A percentile compares a stretch with the other conserved stretches of the same genome.
These are phyloP conservation scores for Clarias platycephalus DNA, from an alignment of 2,797 vertebrate species.

Conservation along the genomic window DNA sequence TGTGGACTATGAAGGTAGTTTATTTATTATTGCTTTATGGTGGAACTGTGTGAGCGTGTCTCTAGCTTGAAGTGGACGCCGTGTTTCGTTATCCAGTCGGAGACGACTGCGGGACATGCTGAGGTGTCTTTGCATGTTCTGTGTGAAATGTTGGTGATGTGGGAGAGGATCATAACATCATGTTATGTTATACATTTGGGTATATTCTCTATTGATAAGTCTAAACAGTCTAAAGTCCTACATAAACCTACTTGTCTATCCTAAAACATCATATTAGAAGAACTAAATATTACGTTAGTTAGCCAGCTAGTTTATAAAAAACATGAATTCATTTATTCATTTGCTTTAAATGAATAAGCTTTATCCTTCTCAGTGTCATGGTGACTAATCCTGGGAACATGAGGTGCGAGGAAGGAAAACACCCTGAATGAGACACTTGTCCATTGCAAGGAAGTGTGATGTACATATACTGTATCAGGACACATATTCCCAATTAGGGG, in stretches of 20 bases:
- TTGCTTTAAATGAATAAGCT: not conserved
- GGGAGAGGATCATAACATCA: not conserved
- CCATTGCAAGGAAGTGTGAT: not conserved
- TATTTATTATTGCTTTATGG: not conserved
- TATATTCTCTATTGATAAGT: not conserved
- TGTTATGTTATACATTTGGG: not conserved
- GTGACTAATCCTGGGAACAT: not conserved
- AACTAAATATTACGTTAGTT: not conserved
- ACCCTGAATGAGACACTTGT: not conserved
- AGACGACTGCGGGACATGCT: not conserved
- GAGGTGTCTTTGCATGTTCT: not conserved
- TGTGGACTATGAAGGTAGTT: not conserved
- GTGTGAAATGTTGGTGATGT: not conserved
- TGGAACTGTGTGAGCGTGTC: not conserved
- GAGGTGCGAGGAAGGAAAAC: not conserved
- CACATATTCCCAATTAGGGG: not conserved
- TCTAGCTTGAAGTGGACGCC: not conserved
- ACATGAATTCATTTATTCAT: not conserved
- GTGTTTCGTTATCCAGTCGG: not conserved
- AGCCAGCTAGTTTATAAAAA: not conserved
- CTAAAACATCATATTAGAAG: not conserved
- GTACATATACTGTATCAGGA: not conserved
- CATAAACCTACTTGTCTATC: not conserved
- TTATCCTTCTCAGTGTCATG: not conserved
- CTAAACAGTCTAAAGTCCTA: not conserved